A percentile compares a stretch with the other conserved stretches of the same genome.
phyloP scores from a whole-genome alignment of 2,888 invertebrate species.

The Priocnemis perturbator region DNA sequence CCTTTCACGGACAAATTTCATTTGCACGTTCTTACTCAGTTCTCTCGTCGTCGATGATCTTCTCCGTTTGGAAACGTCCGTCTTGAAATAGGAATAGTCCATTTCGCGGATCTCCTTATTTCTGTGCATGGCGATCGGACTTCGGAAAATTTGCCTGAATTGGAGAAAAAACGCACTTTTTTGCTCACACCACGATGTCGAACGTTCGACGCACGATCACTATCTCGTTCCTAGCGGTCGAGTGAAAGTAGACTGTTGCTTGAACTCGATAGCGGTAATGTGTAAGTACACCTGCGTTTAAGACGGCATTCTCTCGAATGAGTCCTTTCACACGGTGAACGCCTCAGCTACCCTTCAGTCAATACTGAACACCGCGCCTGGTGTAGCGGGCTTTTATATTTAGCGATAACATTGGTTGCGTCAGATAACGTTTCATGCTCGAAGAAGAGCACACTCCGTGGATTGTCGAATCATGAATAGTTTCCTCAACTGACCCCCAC shows the following conservation, averaged over 20 bases:
- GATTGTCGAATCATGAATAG: slow-evolving; percentile 18
- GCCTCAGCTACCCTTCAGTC: background rate
- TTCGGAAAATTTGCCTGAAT: background rate
- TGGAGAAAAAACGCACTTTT: background rate
- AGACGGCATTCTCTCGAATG: too few relatives aligned
- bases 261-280: too few relatives aligned
- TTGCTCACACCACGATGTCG: background rate
- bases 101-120: slow-evolving; percentile 60
- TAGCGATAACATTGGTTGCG: slow-evolving; percentile 66
- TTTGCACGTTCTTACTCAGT: slow-evolving; percentile 74
- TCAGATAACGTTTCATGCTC: slow-evolving; percentile 59
- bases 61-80: slow-evolving; percentile 75
- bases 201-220: too few relatives aligned
- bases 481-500: background rate
- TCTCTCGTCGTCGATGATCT: slow-evolving; percentile 77
- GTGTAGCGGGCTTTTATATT: slow-evolving; percentile 67
- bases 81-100: slow-evolving; percentile 76
- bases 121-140: slow-evolving; percentile 31
- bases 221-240: too few relatives aligned
- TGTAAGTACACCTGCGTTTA: too few relatives aligned
- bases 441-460: slow-evolving; percentile 26
- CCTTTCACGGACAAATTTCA: slow-evolving; percentile 9
- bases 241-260: too few relatives aligned
- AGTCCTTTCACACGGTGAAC: too few relatives aligned
- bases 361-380: slow-evolving; percentile 57